phyloP scores from a whole-genome alignment of 2,888 invertebrate genomes.

The Agrotis clavis region DNA sequence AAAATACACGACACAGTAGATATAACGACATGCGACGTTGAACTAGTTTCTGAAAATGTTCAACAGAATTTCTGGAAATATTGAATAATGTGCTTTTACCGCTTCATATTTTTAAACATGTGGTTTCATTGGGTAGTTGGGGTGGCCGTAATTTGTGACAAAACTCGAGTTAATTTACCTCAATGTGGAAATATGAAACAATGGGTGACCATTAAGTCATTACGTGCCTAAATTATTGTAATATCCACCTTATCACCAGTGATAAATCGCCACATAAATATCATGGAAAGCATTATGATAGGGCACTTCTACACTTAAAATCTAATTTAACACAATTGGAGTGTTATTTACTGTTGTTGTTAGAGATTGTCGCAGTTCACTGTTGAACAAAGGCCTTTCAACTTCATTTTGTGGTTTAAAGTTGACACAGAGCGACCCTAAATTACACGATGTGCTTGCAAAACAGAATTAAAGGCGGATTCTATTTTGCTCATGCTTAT shows the following conservation, averaged over 20 bases:
- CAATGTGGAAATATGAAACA: conserved; percentile 51
- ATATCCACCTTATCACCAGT: conserved; percentile 46
- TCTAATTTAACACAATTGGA: conserved; percentile 36
- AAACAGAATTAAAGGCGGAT: conserved; percentile 14
- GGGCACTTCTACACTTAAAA: conserved; percentile 47
- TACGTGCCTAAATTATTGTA: conserved; percentile 51
- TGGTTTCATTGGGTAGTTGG: conserved; percentile 27
- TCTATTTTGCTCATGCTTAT: not conserved
- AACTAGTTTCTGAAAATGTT: conserved; percentile 55
- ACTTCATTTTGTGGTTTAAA: conserved; percentile 38
- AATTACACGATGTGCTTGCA: conserved; percentile 17
- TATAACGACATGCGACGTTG: conserved; percentile 42
- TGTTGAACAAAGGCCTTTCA: conserved; percentile 29
- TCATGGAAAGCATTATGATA: conserved; percentile 33
- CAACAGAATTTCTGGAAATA: conserved; percentile 48
- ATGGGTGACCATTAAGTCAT: conserved; percentile 59
- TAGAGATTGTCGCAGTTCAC: conserved; percentile 9
- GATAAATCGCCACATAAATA: conserved; percentile 55
- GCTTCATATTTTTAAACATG: conserved; percentile 43
- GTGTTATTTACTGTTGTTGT: conserved; percentile 28
- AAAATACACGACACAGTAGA: conserved; percentile 46
- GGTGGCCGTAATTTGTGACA: conserved; percentile 22
- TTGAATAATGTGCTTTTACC: conserved; percentile 44
- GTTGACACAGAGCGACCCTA: conserved; percentile 21
- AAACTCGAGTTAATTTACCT: conserved; percentile 48